phyloP scores from a whole-genome alignment of 2,888 invertebrate genomes.

The Tetragnatha montana region DNA sequence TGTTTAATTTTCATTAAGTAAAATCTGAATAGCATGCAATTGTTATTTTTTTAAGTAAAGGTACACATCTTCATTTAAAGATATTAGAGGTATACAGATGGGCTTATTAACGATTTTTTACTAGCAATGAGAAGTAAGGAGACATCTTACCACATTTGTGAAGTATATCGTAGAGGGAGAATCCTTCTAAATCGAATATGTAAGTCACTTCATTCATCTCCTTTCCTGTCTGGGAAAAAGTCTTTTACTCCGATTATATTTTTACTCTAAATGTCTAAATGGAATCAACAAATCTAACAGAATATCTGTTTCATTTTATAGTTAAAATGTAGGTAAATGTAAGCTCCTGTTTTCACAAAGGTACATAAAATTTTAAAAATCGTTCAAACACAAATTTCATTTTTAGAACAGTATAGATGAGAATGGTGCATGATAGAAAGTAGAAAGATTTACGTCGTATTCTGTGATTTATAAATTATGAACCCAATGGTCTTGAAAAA shows the following conservation, averaged over 20 bases:
- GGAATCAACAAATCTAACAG: too few species aligned
- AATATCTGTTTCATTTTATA: too few species aligned
- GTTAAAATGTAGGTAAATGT: too few species aligned
- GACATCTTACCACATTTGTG: slow-evolving; percentile 40
- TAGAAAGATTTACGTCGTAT: too few species aligned
- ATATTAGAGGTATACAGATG: neutral
- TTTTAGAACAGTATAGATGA: too few species aligned
- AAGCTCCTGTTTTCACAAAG: too few species aligned
- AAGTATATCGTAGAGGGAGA: slow-evolving; percentile 28
- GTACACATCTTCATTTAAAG: neutral
- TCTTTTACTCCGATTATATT: neutral
- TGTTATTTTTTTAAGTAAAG: neutral
- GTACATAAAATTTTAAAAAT: too few species aligned
- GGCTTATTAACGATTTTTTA: neutral
- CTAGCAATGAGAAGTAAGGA: neutral
- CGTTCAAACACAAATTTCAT: too few species aligned
- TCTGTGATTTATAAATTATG: too few species aligned
- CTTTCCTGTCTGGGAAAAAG: slow-evolving; percentile 45
- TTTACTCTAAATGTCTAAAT: too few species aligned
- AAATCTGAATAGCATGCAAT: neutral
- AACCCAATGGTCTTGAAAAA: too few species aligned
- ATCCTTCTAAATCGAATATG: slow-evolving; percentile 50
- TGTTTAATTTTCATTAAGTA: neutral
- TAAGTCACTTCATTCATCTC: slow-evolving; percentile 50
- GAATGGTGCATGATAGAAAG: too few species aligned